phyloP scores from a whole-genome alignment of 2,113 vertebrate species.

The Penelope pileata region DNA sequence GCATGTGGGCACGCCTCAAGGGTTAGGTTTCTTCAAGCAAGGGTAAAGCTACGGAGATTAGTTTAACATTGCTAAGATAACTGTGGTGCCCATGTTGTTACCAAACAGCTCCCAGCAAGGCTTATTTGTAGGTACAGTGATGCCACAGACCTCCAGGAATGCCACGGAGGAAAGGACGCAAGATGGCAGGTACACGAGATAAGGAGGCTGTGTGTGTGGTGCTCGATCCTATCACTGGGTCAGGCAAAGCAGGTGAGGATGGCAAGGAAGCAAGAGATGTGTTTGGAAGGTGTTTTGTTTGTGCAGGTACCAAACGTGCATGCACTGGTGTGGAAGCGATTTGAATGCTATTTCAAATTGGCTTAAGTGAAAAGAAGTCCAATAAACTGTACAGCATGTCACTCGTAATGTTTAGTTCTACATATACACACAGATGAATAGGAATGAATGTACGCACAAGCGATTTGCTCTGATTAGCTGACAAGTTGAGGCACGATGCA shows the following conservation, averaged over 20 bases:
- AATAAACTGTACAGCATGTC: not conserved
- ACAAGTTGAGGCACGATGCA: constrained; percentile 54
- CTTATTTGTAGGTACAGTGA: not conserved
- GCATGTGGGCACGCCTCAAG: no score
- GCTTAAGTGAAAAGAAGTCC: not conserved
- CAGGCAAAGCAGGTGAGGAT: not conserved
- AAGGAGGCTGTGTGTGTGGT: not conserved
- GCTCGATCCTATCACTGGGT: not conserved
- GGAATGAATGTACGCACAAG: not conserved
- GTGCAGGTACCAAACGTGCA: not conserved
- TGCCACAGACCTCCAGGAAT: not conserved
- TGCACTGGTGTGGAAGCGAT: not conserved
- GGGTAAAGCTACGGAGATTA: not conserved
- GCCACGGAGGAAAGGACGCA: not conserved
- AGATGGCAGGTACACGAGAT: not conserved
- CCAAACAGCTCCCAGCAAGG: not conserved
- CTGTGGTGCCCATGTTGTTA: not conserved
- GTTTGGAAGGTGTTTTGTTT: not conserved
- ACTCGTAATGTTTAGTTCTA: not conserved
- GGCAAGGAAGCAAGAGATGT: not conserved
- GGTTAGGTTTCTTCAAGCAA: not conserved
- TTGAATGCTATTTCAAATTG: not conserved
- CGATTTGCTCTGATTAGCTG: not conserved
- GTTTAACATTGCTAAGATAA: not conserved
- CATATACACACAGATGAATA: not conserved